Evolutionary conservation across 2,888 invertebrate species (phyloP).

Genomic region (Zaprionus lineosus): DNA sequence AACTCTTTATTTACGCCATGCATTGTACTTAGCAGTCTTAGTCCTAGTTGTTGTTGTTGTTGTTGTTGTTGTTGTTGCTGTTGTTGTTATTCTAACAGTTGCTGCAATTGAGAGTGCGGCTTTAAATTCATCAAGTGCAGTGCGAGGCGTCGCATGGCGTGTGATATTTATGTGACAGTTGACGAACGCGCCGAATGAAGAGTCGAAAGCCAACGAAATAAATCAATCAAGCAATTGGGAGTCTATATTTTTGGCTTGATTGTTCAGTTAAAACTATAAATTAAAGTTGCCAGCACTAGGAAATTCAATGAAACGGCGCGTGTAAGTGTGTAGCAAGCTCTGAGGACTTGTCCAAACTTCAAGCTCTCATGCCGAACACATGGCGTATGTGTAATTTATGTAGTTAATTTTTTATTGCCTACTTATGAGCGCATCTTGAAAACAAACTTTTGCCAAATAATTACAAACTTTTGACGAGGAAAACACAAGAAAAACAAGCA

Average conservation of each 20-base stretch:
- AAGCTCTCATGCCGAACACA: background rate
- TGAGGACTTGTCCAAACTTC: background rate
- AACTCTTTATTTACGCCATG: constrained; percentile 62
- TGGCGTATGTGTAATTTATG: constrained; percentile 13
- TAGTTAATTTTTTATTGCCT: constrained; percentile 14
- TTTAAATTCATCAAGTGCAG: constrained; percentile 62
- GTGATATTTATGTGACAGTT: constrained; percentile 54
- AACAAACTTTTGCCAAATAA: constrained; percentile 32
- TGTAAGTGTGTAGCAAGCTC: too few species aligned
- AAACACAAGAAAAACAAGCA: background rate
- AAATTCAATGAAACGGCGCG: too few species aligned
- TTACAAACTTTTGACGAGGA: constrained; percentile 4
- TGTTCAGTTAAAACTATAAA: constrained; percentile 10
- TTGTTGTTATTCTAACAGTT: too few species aligned
- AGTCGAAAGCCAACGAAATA: constrained; percentile 9
- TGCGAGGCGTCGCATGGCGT: constrained; percentile 43
- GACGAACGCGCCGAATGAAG: constrained; percentile 5
- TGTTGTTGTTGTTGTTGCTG: too few species aligned
- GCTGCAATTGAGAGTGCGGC: constrained; percentile 29
- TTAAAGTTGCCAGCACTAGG: too few species aligned
- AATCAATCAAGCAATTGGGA: constrained; percentile 28
- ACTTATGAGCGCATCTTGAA: constrained; percentile 7
- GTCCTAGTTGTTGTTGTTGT: too few species aligned
- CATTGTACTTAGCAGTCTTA: too few species aligned
- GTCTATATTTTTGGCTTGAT: constrained; percentile 13